These are phyloP conservation scores for Clepsis dumicolana DNA, from an alignment of 2,888 invertebrate species.

Conservation along the genomic window DNA sequence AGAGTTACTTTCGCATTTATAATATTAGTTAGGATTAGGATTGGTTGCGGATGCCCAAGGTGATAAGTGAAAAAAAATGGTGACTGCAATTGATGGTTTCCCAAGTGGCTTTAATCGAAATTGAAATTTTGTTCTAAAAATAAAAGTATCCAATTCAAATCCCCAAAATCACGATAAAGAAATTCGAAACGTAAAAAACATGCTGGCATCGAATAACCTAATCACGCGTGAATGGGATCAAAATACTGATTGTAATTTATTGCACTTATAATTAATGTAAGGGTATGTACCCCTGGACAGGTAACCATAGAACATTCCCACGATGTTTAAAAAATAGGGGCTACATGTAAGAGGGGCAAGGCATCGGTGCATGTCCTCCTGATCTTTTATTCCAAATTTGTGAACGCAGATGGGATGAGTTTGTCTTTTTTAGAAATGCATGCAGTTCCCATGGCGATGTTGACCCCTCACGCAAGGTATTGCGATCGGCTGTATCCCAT, in stretches of 20 bases:
- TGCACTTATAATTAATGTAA: conserved; percentile 75
- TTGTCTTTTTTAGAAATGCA: conserved; percentile 41
- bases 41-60: too few species aligned
- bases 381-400: conserved; percentile 59
- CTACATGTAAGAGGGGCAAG: conserved; percentile 71
- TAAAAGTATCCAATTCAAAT: not conserved
- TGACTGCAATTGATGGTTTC: too few species aligned
- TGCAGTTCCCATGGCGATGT: conserved; percentile 44
- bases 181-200: conserved; percentile 47
- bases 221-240: conserved; percentile 72
- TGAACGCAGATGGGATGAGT: conserved; percentile 48
- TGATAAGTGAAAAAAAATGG: too few species aligned
- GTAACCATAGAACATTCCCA: conserved; percentile 73
- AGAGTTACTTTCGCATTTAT: too few species aligned
- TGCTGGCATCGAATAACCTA: conserved; percentile 65
- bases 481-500: conserved; percentile 20
- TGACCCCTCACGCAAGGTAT: conserved; percentile 39
- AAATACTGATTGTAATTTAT: conserved; percentile 83
- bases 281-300: conserved; percentile 65
- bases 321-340: conserved; percentile 71
- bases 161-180: conserved; percentile 16
- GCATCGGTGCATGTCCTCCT: conserved; percentile 67
- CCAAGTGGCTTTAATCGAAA: too few species aligned
- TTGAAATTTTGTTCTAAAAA: not conserved
- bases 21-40: too few species aligned